Base-by-base conservation (phyloP, 2,113 vertebrate genomes). In the Sisor rabdophorus region DNA sequence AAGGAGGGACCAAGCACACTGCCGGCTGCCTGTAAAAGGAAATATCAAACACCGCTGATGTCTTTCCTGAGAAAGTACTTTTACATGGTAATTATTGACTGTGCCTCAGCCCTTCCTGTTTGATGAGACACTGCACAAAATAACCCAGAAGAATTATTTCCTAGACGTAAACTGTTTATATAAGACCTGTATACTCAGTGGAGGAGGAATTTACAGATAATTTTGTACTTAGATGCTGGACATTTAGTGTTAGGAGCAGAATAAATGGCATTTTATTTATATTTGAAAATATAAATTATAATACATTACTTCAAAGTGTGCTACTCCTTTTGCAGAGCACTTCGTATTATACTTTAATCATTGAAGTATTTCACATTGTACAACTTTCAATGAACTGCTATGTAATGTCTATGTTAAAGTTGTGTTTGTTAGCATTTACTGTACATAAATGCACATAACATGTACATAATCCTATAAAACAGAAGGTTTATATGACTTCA, bases 51-150 rank as follows among this genome's bases (percentile, higher is more conserved):
- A 44, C 77, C 50, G 40, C 78, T 73, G 74, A 81, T 83, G 81
- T 80, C 79, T 79, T 75, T 83, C 81, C 77, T 32, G 22, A 83
- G 82, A 81, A 85, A 85, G 75, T 81, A 78, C 81, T 80, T 83
- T 83, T 78, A 72, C 78, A 74, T 81, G 77, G 78, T 81, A 85
- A 85, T 85, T 85, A 81, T 83, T 79, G 81, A 24, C 76, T 79
- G 79, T 76, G 81, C 77, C 81, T 83, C 76, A 80, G 79, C 77
- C 79, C 79, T 85, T 85, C 84, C 84, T 83, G 84, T 81, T 76
- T 73, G 81, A 85, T 83, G 81, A 83, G 78, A 63, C 77, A 71
- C 75, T 54, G 53, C 63, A 70, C 60, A 76, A 80, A 83, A 82
- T 80, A 60, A 75, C 73, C 69, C 63, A 70, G 69, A 85, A 71